Evolutionary conservation across 92 coral and sea anemone species (phyloP).

Genomic region (Virgularia gustaviana): DNA sequence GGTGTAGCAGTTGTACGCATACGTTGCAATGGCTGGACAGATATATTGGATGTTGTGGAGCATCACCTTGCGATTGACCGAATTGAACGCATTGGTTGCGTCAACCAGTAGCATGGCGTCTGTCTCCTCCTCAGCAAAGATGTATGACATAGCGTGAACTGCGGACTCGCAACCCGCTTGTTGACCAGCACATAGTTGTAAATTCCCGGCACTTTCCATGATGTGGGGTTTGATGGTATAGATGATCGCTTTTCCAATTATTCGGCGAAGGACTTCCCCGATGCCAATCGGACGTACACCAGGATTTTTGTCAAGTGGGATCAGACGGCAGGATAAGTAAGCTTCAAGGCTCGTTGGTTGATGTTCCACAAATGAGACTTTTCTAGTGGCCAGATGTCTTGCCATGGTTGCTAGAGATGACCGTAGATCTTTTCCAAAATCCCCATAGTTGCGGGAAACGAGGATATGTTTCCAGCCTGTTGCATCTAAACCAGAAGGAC

Average conservation of each 20-base stretch:
- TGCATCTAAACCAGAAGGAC: slow-evolving; percentile 20
- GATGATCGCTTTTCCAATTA: slow-evolving; percentile 34
- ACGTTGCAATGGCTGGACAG: slow-evolving; percentile 33
- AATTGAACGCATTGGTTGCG: slow-evolving; percentile 41
- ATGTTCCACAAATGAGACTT: neutral
- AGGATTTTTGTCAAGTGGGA: slow-evolving; percentile 6
- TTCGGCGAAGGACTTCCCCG: slow-evolving; percentile 45
- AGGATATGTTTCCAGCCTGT: slow-evolving; percentile 15
- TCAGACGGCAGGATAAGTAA: no score
- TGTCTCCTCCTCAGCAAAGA: slow-evolving; percentile 33
- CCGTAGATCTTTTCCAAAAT: slow-evolving; percentile 16
- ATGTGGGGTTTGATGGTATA: slow-evolving; percentile 34
- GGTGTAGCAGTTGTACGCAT: slow-evolving; percentile 9
- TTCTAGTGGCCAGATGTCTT: slow-evolving; percentile 5
- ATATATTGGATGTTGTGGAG: slow-evolving; percentile 32
- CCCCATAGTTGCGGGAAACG: slow-evolving; percentile 22
- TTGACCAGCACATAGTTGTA: slow-evolving; percentile 33
- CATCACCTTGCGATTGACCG: slow-evolving; percentile 32
- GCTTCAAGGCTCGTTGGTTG: slow-evolving; percentile 12
- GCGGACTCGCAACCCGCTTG: slow-evolving; percentile 32
- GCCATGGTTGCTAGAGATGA: slow-evolving; percentile 9
- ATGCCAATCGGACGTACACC: slow-evolving; percentile 38
- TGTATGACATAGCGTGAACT: slow-evolving; percentile 24
- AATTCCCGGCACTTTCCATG: slow-evolving; percentile 19
- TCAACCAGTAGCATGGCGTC: slow-evolving; percentile 26